Base-by-base conservation (phyloP, 2,113 vertebrate species). In the Pachyramphus minor region DNA sequence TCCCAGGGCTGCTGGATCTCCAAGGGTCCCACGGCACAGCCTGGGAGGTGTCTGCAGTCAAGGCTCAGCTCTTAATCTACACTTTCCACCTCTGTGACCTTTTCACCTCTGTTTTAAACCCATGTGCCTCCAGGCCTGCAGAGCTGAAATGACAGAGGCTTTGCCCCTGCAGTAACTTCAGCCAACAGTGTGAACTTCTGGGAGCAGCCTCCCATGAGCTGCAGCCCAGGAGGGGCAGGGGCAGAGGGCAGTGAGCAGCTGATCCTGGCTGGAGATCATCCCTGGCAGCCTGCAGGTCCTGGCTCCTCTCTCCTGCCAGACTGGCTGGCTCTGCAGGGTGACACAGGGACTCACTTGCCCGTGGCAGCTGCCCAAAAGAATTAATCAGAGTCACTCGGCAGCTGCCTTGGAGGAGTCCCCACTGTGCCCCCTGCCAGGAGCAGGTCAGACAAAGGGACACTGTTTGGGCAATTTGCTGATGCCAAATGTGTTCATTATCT, bases 341-440 rank as follows among this genome's bases (percentile, higher is more conserved):
- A 39, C 84, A 78, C 74, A 1, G 45, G 47, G 55, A 63, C 68
- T 77, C 45, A 1, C 68, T 60, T 37, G 93, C 93, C 79, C 2
- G 2, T 84, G 95, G 91, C 91, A 71, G 59, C 93, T 96, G 89
- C 89, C 89, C 89, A 92, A 63, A 95, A 80, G 63, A 82, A 94
- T 96, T 66, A 83, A 77, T 84, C 77, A 75, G 74, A 71, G 41
- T 5, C 75, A 21, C 64, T 87, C 10, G 1, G 47, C 14, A 1
- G 37, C 80, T 78, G 91, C 95, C 95, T 33, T 11, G n/a, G 89
- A 73, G 84, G 74, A 87, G 87, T 17, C 80, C 45, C 47, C 35
- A 30, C 76, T 0, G 0, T 14, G 66, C 73, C 44, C 81, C 67
- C 90, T 93, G 92, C 92, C 95, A 83, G 88, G 30, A 41, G 5